Percentiles rank a stretch among this genome's conserved stretches.
Evolutionary conservation across 2,888 invertebrate species (phyloP).

Genomic region (Cepaea hortensis): DNA sequence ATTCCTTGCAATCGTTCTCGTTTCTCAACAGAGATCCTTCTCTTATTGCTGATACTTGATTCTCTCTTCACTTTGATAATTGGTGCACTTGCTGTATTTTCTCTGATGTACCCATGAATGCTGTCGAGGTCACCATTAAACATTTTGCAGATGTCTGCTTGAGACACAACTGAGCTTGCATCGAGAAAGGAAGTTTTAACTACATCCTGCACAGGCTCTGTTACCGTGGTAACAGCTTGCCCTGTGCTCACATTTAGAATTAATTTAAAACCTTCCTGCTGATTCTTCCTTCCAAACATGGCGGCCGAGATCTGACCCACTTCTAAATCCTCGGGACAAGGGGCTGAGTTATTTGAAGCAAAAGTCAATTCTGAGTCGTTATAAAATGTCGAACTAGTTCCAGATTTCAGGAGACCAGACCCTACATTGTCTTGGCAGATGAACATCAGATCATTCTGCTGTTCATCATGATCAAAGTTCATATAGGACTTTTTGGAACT

Average conservation of each 20-base stretch:
- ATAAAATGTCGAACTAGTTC: not conserved
- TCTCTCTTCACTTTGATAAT: slow-evolving; percentile 14
- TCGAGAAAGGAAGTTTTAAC: not conserved
- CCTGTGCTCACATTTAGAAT: not conserved
- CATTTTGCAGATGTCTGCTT: not conserved
- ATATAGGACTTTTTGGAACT: not conserved
- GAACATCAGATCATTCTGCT: not conserved
- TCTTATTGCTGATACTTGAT: not conserved
- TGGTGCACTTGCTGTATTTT: slow-evolving; percentile 38
- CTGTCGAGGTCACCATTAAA: not conserved
- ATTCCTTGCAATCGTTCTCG: slow-evolving; percentile 43
- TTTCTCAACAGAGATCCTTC: slow-evolving; percentile 39
- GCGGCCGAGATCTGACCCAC: slow-evolving; percentile 49
- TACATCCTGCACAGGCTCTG: not conserved
- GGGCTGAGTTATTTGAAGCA: slow-evolving; percentile 41
- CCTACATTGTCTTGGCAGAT: not conserved
- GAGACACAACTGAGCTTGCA: not conserved
- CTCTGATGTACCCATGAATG: slow-evolving; percentile 14
- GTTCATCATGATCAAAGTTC: not conserved
- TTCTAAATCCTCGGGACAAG: slow-evolving; percentile 49
- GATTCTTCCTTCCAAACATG: slow-evolving; percentile 30
- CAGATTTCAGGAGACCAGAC: not conserved
- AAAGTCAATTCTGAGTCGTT: not conserved
- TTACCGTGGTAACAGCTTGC: not conserved
- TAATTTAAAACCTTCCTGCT: not conserved